Evolutionary conservation across 2,888 invertebrate genomes (phyloP).

Genomic region (Aromia moschata): DNA sequence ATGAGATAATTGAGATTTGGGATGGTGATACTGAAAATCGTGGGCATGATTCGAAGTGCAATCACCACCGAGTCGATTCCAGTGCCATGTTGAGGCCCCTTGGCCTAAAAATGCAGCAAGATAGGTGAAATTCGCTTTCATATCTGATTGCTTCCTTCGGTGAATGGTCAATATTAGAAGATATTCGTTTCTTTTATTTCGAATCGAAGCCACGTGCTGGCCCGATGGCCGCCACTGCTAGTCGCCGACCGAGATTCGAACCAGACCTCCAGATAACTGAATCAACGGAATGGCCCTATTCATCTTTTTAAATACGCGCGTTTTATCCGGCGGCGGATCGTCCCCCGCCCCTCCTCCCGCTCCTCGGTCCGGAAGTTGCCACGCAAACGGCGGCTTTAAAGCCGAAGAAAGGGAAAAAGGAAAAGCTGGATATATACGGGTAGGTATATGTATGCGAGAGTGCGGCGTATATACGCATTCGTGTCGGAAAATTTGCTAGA

Average conservation of each 20-base stretch:
- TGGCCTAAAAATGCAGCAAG: too few relatives aligned
- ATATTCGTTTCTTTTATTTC: too few relatives aligned
- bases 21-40: too few relatives aligned
- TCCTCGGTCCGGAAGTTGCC: slow-evolving; percentile 29
- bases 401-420: slow-evolving; percentile 30
- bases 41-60: too few relatives aligned
- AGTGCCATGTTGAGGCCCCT: too few relatives aligned
- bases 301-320: slow-evolving; percentile 69
- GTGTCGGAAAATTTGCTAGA: slow-evolving; percentile 28
- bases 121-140: too few relatives aligned
- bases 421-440: slow-evolving; percentile 26
- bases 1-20: too few relatives aligned
- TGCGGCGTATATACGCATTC: slow-evolving; percentile 30
- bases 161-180: too few relatives aligned
- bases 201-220: background rate
- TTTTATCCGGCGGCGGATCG: slow-evolving; percentile 45
- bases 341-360: too few relatives aligned
- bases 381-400: slow-evolving; percentile 28
- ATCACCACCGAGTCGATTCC: too few relatives aligned
- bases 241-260: slow-evolving; percentile 30
- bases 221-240: slow-evolving; percentile 22
- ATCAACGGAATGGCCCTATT: slow-evolving; percentile 73
- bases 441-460: too few relatives aligned
- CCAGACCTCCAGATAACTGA: slow-evolving; percentile 69
- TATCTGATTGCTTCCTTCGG: too few relatives aligned